Conservation (phyloP, 2,888 invertebrate genomes). For the Heteromyza rotundicornis region DNA sequence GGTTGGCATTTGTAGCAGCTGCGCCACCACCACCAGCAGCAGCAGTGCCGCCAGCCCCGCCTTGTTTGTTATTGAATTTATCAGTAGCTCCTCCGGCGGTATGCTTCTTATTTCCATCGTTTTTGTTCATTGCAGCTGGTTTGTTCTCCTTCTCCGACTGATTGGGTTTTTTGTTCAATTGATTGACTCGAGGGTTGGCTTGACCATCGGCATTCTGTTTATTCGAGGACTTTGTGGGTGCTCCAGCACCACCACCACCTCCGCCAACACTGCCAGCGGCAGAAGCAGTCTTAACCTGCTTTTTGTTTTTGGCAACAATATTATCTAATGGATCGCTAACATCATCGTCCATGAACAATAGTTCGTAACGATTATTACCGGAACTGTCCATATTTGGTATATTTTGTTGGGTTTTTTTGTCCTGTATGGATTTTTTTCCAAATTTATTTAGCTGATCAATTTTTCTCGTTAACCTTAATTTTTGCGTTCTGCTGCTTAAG, state of each 20-base stretch:
- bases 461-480: constrained; percentile 57
- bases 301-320: constrained; percentile 57
- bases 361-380: constrained; percentile 63
- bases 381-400: constrained; percentile 57
- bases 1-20: constrained; percentile 33
- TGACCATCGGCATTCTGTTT: constrained; percentile 38
- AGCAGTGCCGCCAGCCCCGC: constrained; percentile 36
- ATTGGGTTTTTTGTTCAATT: constrained; percentile 47
- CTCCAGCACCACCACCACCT: constrained; percentile 21
- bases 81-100: constrained; percentile 30
- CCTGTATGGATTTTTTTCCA: constrained; percentile 27
- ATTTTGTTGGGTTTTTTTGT: constrained; percentile 24
- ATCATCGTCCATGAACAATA: constrained; percentile 63
- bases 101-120: constrained; percentile 49
- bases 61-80: constrained; percentile 45
- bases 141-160: constrained; percentile 62
- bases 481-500: constrained; percentile 47
- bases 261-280: constrained; percentile 27
- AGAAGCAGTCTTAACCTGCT: constrained; percentile 51
- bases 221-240: constrained; percentile 24
- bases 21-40: constrained; percentile 27
- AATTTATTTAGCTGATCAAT: constrained; percentile 31
- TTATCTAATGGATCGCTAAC: constrained; percentile 63
- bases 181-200: constrained; percentile 19
- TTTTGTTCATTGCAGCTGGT: constrained; percentile 58